Conservation (phyloP, 1,140 invertebrate species). For the Ostrea edulis region DNA sequence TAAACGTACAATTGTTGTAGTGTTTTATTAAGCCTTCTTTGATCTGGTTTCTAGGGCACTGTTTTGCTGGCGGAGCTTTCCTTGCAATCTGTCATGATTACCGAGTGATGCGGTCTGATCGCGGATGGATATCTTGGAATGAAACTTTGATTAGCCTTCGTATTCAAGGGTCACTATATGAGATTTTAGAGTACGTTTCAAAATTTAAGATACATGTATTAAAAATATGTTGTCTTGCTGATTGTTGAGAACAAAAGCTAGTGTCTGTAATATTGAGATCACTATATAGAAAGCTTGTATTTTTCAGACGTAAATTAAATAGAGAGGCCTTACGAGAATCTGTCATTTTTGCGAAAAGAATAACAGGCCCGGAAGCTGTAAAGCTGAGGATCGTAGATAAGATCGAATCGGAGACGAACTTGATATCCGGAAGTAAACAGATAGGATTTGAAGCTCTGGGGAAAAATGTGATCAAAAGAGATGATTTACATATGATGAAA, state of each 20-base stretch:
- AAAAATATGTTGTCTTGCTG: too few relatives aligned
- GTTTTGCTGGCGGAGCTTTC: constrained; percentile 64
- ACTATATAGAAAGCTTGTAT: too few relatives aligned
- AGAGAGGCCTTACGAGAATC: constrained; percentile 39
- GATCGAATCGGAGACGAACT: not conserved
- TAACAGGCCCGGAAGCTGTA: constrained; percentile 43
- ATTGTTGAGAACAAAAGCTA: not conserved
- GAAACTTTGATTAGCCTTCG: constrained; percentile 48
- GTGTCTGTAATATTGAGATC: not conserved
- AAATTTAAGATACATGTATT: not conserved
- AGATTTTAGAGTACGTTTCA: constrained; percentile 30
- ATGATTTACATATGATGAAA: constrained; percentile 42
- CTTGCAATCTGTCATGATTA: constrained; percentile 63
- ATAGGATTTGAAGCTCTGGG: constrained; percentile 35
- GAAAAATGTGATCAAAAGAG: not conserved
- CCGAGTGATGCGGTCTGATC: constrained; percentile 61
- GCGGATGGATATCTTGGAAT: constrained; percentile 65
- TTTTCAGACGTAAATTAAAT: constrained; percentile 26
- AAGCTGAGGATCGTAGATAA: constrained; percentile 31
- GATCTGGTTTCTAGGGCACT: constrained; percentile 55
- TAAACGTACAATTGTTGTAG: not conserved
- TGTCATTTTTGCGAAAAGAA: constrained; percentile 43
- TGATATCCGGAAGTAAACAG: constrained; percentile 21
- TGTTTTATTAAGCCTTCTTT: not conserved
- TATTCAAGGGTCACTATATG: not conserved